These are phyloP conservation scores for Odocoileus hemionus DNA, from an alignment of 2,113 vertebrate genomes.

Conservation along the genomic window DNA sequence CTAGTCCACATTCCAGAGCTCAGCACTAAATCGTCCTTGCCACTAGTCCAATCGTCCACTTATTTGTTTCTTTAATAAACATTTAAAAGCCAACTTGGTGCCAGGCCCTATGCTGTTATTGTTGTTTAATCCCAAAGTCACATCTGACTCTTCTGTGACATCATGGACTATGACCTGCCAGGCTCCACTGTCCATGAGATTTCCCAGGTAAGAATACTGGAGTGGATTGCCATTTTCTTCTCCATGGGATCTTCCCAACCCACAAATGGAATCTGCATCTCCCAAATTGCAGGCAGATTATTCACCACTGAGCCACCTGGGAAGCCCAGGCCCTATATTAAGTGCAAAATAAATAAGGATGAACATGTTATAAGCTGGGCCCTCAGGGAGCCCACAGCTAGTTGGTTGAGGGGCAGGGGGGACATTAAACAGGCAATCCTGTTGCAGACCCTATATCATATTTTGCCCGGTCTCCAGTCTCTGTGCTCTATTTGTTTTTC, in stretches of 20 bases:
- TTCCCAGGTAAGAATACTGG: background rate
- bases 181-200: background rate
- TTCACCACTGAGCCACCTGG: background rate
- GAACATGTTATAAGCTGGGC: background rate
- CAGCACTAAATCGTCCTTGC: background rate
- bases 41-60: background rate
- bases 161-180: background rate
- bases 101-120: background rate
- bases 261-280: background rate
- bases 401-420: background rate
- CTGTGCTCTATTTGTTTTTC: background rate
- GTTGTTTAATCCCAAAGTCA: background rate
- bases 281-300: background rate
- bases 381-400: background rate
- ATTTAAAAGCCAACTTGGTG: background rate
- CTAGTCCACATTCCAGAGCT: background rate
- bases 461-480: background rate
- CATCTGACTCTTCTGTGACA: background rate
- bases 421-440: background rate
- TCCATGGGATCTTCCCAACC: background rate
- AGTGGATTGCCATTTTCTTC: background rate
- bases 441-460: background rate
- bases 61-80: background rate
- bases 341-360: background rate
- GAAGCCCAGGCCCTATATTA: background rate